Evolutionary conservation across 2,797 vertebrate genomes (phyloP).

Genomic region (Cebuella pygmaea): DNA sequence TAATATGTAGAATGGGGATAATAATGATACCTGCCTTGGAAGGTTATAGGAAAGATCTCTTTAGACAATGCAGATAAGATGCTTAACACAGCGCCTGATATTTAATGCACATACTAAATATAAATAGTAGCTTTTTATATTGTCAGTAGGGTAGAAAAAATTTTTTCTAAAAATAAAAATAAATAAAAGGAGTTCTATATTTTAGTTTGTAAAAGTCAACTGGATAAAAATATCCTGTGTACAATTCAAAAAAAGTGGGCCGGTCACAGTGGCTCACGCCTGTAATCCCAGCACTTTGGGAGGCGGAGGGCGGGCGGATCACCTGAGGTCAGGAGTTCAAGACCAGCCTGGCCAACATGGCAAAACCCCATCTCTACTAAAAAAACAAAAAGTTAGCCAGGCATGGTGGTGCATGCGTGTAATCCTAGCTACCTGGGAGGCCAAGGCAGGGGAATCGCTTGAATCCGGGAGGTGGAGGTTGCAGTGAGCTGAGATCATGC

Average conservation of each 20-base stretch:
- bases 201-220: slow-evolving; percentile 40
- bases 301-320: too few relatives aligned
- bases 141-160: slow-evolving; percentile 29
- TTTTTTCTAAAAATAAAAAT: not conserved
- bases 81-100: not conserved
- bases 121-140: slow-evolving; percentile 20
- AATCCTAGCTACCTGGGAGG: not conserved
- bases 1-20: not conserved
- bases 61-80: slow-evolving; percentile 1
- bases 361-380: not conserved
- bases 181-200: not conserved
- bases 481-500: not conserved
- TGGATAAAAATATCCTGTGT: slow-evolving; percentile 47
- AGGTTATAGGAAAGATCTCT: not conserved
- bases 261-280: too few relatives aligned
- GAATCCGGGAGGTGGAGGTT: not conserved
- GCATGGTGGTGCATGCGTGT: not conserved
- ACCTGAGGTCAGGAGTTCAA: not conserved
- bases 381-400: not conserved
- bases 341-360: not conserved
- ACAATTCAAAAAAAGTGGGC: not conserved
- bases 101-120: not conserved
- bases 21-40: slow-evolving; percentile 1
- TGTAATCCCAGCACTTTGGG: too few relatives aligned
- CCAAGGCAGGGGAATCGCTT: not conserved